Conservation (phyloP, 2,888 invertebrate species). For the Limnephilus rhombicus region DNA sequence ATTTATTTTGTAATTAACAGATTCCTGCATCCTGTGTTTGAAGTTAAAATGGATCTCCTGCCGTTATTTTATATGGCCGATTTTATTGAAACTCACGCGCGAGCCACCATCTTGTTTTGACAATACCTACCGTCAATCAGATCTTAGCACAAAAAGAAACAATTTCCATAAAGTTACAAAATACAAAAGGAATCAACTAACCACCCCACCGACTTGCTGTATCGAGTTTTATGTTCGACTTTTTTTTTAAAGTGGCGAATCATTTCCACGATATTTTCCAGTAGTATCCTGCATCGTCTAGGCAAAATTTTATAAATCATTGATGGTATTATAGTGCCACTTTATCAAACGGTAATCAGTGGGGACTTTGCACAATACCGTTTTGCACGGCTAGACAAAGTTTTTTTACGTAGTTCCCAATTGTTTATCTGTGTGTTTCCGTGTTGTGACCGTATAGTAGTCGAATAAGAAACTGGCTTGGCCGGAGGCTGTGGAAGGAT, state of each 20-base stretch:
- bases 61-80: neutral
- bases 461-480: constrained; percentile 36
- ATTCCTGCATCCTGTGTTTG: neutral
- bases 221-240: neutral
- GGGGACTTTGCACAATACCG: neutral
- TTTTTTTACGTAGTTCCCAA: constrained; percentile 5
- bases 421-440: neutral
- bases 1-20: neutral
- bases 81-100: neutral
- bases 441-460: neutral
- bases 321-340: neutral
- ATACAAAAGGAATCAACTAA: neutral
- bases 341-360: neutral
- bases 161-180: neutral
- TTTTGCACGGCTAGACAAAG: neutral
- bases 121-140: neutral
- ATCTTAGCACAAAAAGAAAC: neutral
- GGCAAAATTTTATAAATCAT: neutral
- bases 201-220: neutral
- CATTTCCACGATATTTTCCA: neutral
- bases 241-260: neutral
- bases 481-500: constrained; percentile 41
- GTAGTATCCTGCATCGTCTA: neutral
- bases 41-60: neutral
- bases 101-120: neutral